Conservation (phyloP, 1,140 invertebrate genomes). For the Drosophila tropicalis region DNA sequence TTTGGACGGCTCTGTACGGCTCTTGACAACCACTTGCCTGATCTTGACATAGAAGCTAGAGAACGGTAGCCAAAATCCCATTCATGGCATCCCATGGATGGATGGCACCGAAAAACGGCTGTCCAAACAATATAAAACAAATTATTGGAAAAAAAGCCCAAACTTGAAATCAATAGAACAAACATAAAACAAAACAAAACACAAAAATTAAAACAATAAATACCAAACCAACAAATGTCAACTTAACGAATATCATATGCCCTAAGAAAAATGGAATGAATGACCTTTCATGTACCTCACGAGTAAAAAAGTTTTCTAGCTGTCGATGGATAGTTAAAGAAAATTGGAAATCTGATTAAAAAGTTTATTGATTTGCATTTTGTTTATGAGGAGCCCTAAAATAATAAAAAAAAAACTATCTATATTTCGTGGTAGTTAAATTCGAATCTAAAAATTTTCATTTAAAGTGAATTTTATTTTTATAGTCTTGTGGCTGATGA, state of each 20-base stretch:
- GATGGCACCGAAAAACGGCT: conserved; percentile 2
- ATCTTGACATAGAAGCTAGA: conserved; percentile 69
- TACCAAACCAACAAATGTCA: too few species aligned
- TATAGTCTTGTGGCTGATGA: not conserved
- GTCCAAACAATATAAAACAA: not conserved
- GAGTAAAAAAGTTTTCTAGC: too few species aligned
- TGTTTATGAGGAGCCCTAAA: not conserved
- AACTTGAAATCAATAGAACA: conserved; percentile 12
- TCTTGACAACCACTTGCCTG: conserved; percentile 34
- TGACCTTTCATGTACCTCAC: too few species aligned
- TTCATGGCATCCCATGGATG: not conserved
- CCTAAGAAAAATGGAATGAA: not conserved
- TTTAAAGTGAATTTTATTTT: not conserved
- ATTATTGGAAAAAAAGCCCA: conserved; percentile 1
- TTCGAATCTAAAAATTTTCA: not conserved
- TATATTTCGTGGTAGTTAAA: not conserved
- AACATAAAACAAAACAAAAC: conserved; percentile 1
- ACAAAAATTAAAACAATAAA: not conserved
- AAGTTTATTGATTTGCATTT: conserved; percentile 2
- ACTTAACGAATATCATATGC: not conserved
- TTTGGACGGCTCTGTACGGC: not conserved
- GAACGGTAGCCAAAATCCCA: conserved; percentile 40
- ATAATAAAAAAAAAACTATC: not conserved
- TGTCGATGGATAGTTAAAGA: not conserved
- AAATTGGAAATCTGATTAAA: conserved; percentile 1